Evolutionary conservation across 2,888 invertebrate species (phyloP), one percentile per base, ranked within the genome.

Genomic region (Tetrapedia diversipes): DNA sequence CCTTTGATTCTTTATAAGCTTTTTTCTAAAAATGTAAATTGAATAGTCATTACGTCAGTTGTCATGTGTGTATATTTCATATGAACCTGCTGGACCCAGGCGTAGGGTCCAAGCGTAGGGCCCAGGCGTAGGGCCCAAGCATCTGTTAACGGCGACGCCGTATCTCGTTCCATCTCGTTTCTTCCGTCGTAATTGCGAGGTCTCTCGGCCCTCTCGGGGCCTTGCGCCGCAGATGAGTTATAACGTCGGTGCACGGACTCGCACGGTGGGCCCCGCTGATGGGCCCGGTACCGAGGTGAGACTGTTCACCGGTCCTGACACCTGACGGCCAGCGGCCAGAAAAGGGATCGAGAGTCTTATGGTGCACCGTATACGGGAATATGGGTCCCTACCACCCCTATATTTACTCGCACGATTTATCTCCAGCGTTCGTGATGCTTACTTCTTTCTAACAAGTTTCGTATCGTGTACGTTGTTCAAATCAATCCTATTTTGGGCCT

Each of bases 121-220:
- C 56, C 11, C 43, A 27, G 41, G 29, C 47, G 51, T 41, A 60
- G 47, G 11, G 41, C 74, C 11, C n/a, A n/a, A 53, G 61, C 24
- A 60, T 67, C 63, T 60, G 66, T 71, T 61, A 63, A 72, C 64
- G 66, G 68, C 63, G 71, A 73, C 34, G 65, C 64, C 67, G 71
- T 83, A 79, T 80, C 78, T 79, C 65, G 53, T 61, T 60, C 69
- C 72, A 87, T 87, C 88, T 86, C 80, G 86, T 86, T 86, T 88
- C 88, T 89, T 87, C 86, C 87, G 86, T 87, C 87, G 84, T 89
- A 89, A 89, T 89, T 88, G 89, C 88, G 82, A 87, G 81, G 74
- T 79, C 80, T 79, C 79, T 75, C 68, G 68, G 81, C 64, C 56
- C 78, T 73, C 73, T 57, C 59, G 77, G 51, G 63, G 64, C 61